Percentiles rank a stretch among this genome's conserved stretches.
These are phyloP conservation scores for Stegastes partitus DNA, from an alignment of 2,113 vertebrate species.

Conservation along the genomic window DNA sequence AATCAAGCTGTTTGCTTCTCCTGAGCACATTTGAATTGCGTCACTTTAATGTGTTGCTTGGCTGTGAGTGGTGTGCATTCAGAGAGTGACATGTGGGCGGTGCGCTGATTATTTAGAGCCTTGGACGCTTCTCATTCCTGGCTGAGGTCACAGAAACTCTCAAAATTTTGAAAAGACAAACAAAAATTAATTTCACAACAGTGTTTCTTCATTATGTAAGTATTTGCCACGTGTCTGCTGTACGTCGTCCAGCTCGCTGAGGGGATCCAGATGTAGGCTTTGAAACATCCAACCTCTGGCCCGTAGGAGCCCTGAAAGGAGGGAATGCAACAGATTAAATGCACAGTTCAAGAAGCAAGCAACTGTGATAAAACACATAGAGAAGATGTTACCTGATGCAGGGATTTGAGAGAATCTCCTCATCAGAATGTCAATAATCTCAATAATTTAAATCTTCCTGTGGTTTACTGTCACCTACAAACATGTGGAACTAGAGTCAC, in stretches of 20 bases:
- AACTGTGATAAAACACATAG: not conserved
- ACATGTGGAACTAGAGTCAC: slow-evolving; percentile 42
- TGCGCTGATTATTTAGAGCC: not conserved
- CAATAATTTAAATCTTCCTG: too few relatives aligned
- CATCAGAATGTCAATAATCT: too few relatives aligned
- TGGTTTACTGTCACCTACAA: slow-evolving; percentile 10
- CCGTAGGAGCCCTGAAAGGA: not conserved
- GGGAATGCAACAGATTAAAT: slow-evolving; percentile 4
- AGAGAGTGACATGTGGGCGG: not conserved
- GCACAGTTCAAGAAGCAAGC: not conserved
- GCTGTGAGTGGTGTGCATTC: not conserved
- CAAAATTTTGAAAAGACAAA: not conserved
- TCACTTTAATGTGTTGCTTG: not conserved
- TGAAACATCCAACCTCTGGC: slow-evolving; percentile 33
- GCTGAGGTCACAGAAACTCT: not conserved
- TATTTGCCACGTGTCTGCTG: slow-evolving; percentile 32
- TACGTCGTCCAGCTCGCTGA: slow-evolving; percentile 41
- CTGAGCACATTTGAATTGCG: not conserved
- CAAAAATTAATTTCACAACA: slow-evolving; percentile 6
- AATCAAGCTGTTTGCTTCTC: too few relatives aligned
- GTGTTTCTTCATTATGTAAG: slow-evolving; percentile 48
- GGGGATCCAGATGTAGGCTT: slow-evolving; percentile 67
- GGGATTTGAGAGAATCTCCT: not conserved
- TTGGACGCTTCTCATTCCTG: not conserved
- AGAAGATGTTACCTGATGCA: not conserved